phyloP scores from a whole-genome alignment of 2,888 invertebrate genomes.

The Drosophila rellima region DNA sequence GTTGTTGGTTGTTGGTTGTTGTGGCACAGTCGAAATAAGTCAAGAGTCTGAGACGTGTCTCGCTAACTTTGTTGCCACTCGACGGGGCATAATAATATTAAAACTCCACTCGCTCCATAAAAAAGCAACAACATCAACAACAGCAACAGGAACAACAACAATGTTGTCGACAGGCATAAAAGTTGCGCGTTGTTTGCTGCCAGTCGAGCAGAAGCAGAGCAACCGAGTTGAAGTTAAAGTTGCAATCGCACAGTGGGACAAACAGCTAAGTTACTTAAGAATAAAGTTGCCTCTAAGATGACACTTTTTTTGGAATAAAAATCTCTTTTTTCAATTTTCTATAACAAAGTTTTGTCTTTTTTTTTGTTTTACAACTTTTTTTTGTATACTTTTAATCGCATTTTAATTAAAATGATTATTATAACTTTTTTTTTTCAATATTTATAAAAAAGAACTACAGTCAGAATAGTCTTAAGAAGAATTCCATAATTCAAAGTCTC shows the following conservation, averaged over 20 bases:
- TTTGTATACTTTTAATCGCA: too few species aligned
- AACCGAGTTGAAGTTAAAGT: conserved; percentile 30
- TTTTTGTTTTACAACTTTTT: too few species aligned
- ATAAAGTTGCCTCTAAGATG: too few species aligned
- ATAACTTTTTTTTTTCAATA: too few species aligned
- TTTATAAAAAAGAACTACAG: too few species aligned
- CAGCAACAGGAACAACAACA: conserved; percentile 30
- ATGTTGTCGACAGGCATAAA: conserved; percentile 65
- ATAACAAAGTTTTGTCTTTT: too few species aligned
- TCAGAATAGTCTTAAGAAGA: too few species aligned
- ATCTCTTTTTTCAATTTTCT: too few species aligned
- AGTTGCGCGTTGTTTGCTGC: conserved; percentile 76
- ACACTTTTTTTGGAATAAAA: too few species aligned
- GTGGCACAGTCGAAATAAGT: conserved; percentile 51
- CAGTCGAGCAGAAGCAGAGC: conserved; percentile 66
- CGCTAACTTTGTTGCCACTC: conserved; percentile 58
- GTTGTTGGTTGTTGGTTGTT: not conserved
- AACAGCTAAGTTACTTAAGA: not conserved
- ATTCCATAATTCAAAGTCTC: too few species aligned
- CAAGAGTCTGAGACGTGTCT: conserved; percentile 61
- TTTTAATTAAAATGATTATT: too few species aligned
- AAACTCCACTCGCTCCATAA: conserved; percentile 52
- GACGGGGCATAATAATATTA: conserved; percentile 81
- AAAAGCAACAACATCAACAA: conserved; percentile 11
- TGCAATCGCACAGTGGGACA: conserved; percentile 5